Percentiles rank a stretch among this genome's conserved stretches.
Conservation (phyloP, 2,888 invertebrate genomes). For the Diogma glabrata region DNA sequence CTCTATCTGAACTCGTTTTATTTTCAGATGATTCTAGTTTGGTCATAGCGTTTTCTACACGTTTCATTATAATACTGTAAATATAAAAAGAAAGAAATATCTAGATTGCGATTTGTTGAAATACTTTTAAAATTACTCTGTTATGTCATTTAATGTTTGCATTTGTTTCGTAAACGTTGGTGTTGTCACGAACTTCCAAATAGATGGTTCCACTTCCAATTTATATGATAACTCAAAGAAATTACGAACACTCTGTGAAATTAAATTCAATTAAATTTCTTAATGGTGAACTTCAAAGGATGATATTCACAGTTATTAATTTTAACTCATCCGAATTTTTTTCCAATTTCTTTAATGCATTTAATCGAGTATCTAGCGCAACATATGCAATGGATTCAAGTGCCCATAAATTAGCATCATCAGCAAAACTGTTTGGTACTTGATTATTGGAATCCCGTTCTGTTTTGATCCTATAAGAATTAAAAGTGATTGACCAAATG, state of each 20-base stretch:
- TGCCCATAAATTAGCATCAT: constrained; percentile 44
- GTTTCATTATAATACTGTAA: no score
- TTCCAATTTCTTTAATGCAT: constrained; percentile 21
- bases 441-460: constrained; percentile 29
- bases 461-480: constrained; percentile 32
- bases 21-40: constrained; percentile 13
- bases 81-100: no score
- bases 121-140: constrained; percentile 10
- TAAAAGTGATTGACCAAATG: no score
- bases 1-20: constrained; percentile 35
- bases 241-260: constrained; percentile 4
- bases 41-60: no score
- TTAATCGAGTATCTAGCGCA: constrained; percentile 33
- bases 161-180: constrained; percentile 26
- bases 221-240: constrained; percentile 16
- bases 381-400: constrained; percentile 41
- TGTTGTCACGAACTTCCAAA: constrained; percentile 28
- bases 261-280: not conserved
- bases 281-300: not conserved
- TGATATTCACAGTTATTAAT: not conserved
- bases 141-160: constrained; percentile 23
- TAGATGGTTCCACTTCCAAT: constrained; percentile 29
- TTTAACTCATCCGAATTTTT: constrained; percentile 8
- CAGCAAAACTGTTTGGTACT: constrained; percentile 37
- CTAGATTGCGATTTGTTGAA: no score